Evolutionary conservation across 2,113 vertebrate genomes (phyloP).

Genomic region (Lophura nycthemera): DNA sequence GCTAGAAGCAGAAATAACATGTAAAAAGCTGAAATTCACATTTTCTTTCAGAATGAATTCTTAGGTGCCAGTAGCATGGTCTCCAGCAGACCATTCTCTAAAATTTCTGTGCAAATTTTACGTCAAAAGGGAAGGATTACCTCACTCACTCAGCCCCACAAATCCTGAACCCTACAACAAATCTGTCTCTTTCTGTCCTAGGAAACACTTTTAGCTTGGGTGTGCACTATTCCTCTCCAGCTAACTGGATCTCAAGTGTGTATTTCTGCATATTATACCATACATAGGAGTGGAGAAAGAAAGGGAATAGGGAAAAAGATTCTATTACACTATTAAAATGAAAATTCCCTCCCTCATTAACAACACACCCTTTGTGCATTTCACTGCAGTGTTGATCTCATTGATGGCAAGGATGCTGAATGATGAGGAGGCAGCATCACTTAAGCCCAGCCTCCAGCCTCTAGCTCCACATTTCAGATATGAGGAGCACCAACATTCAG

Average conservation of each 20-base stretch:
- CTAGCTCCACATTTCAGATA: slow-evolving; percentile 30
- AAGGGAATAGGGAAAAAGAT: not conserved
- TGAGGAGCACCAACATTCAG: slow-evolving; percentile 16
- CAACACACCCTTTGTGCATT: not conserved
- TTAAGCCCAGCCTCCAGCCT: not conserved
- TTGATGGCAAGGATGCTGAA: not conserved
- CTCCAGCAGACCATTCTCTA: not conserved
- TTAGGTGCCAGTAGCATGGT: not conserved
- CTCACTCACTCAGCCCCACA: not conserved
- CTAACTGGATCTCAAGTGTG: not conserved
- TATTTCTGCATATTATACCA: not conserved
- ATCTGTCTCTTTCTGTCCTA: not conserved
- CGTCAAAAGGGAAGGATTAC: not conserved
- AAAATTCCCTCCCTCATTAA: not conserved
- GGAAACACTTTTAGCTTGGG: not conserved
- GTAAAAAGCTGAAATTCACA: not conserved
- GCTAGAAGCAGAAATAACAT: not conserved
- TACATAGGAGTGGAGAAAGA: not conserved
- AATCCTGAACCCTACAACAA: not conserved
- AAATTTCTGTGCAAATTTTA: not conserved
- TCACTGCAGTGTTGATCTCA: not conserved
- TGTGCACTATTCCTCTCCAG: not conserved
- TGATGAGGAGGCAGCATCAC: not conserved
- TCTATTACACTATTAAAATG: not conserved
- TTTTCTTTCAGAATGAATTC: not conserved